Evolutionary conservation across 2,113 vertebrate species (phyloP).

Genomic region (Paradoxurus hermaphroditus): DNA sequence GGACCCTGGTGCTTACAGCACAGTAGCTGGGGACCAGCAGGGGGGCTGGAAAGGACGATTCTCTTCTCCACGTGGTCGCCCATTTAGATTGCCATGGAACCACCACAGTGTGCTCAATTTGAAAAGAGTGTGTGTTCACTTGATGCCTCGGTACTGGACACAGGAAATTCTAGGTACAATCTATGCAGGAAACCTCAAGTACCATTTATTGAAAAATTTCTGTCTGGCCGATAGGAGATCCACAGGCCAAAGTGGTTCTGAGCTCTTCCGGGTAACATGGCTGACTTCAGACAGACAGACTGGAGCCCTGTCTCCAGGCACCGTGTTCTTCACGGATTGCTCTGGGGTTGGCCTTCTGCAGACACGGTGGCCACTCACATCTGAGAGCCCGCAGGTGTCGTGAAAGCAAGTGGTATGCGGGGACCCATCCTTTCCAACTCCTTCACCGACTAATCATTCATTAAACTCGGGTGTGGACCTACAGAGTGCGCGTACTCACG

Average conservation of each 20-base stretch:
- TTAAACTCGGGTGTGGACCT: fast-evolving
- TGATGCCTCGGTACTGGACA: no score
- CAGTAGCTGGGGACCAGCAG: neutral
- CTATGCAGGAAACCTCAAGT: fast-evolving
- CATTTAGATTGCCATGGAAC: fast-evolving
- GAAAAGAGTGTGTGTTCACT: neutral
- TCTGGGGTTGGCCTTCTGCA: neutral
- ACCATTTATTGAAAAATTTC: neutral
- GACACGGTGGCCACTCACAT: fast-evolving
- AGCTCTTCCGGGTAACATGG: fast-evolving
- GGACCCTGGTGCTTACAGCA: fast-evolving
- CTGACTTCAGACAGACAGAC: neutral
- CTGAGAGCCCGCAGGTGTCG: neutral
- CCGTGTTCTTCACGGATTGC: fast-evolving
- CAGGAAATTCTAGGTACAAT: neutral
- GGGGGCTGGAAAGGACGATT: fast-evolving
- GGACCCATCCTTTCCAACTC: no score
- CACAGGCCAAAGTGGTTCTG: fast-evolving
- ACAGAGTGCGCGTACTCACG: fast-evolving
- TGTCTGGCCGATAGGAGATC: neutral
- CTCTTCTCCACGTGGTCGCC: neutral
- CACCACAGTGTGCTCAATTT: fast-evolving
- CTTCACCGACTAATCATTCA: neutral
- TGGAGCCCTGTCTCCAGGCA: fast-evolving
- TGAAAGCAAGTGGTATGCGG: neutral